Evolutionary conservation across 2,797 vertebrate genomes (phyloP).

Genomic region (Sebastes paucispinis): DNA sequence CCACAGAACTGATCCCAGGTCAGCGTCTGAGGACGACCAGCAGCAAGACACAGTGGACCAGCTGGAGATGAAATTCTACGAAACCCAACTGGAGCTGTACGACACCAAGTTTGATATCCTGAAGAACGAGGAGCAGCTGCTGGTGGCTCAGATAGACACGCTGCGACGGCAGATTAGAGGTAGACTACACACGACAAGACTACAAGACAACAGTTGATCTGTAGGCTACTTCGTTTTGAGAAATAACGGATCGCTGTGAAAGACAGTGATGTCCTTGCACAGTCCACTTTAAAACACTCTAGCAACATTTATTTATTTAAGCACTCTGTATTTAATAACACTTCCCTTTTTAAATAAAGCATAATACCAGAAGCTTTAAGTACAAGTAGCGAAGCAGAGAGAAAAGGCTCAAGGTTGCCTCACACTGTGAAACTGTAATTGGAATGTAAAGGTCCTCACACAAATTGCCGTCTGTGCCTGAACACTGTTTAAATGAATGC

Average conservation of each 20-base stretch:
- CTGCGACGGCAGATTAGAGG: constrained; percentile 91
- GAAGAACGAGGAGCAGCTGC: constrained; percentile 92
- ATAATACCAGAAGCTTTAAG: background rate
- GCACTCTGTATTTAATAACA: background rate
- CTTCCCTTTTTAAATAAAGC: background rate
- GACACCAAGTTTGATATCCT: constrained; percentile 92
- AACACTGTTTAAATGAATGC: background rate
- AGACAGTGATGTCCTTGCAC: background rate
- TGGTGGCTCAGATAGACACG: constrained; percentile 88
- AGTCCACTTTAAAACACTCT: background rate
- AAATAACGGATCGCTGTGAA: background rate
- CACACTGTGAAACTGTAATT: background rate
- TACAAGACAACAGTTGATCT: background rate
- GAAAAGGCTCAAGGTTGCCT: background rate
- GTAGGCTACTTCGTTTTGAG: background rate
- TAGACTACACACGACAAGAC: constrained; percentile 45
- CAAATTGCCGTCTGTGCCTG: background rate
- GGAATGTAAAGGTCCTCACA: background rate
- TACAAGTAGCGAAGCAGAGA: background rate
- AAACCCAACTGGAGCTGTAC: constrained; percentile 91
- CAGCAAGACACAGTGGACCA: constrained; percentile 79
- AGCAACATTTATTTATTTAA: background rate
- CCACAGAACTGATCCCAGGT: constrained; percentile 6
- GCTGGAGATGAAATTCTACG: constrained; percentile 93
- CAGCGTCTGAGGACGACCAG: constrained; percentile 15